Base-by-base conservation (phyloP, 2,113 vertebrate genomes). In the Channa maculata region DNA sequence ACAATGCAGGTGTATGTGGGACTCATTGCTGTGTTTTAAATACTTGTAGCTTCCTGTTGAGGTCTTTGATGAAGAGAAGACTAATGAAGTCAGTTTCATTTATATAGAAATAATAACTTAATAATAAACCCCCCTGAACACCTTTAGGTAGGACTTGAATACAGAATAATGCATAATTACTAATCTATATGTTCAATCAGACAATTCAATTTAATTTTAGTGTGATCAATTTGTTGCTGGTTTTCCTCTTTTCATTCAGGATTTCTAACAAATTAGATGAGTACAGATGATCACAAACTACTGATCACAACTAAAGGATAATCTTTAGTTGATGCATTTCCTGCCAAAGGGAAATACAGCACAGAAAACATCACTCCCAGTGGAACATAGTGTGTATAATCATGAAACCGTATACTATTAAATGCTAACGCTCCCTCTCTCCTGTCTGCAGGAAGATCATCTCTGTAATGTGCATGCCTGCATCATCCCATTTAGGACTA, bases 401-500 rank as follows among this genome's bases (percentile, higher is more conserved):
- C 43, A 45, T 57, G 55, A 53, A 61, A 44, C 14, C 54, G 60
- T 36, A 52, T 57, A 58, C 53, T 51, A 33, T 53, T 58, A 74
- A 45, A 57, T 68, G 45, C 53, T 83, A 37, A 64, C 60, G 68
- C 51, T 53, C 41, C 54, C 46, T 8, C 45, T 71, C 24, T 24
- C 44, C 46, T 24, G 0, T 48, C 62, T 71, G 41, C 46, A 58
- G 48, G 37, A 62, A 69, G 60, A 54, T 50, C 71, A 69, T 66
- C 48, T 34, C 36, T 36, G 67, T 12, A 46, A 58, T 15, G 36
- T 71, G 48, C 46, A 75, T 66, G 64, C 52, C 67, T 1, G 34
- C 61, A 38, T 82, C 75, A 83, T 57, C 73, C 76, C 73, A 86
- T 70, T 80, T 73, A 82, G 69, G 33, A 34, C 64, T 3, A 3